phyloP scores from a whole-genome alignment of 2,888 invertebrate species.

The Synanthedon vespiformis region DNA sequence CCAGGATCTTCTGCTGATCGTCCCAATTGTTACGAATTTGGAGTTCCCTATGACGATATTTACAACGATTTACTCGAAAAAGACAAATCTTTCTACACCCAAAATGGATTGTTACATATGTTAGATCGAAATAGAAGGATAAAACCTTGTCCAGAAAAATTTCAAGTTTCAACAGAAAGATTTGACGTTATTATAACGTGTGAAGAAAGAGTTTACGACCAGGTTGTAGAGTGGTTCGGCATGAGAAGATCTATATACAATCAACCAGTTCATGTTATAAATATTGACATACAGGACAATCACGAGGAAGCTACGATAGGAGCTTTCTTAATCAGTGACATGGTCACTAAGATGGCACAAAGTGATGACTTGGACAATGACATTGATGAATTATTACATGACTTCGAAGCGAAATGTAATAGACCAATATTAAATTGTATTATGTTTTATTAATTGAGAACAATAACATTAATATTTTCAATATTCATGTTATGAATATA shows the following conservation, averaged over 20 bases:
- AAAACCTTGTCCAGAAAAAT: slow-evolving; percentile 93
- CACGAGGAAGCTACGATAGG: slow-evolving; percentile 99
- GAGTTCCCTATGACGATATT: slow-evolving; percentile 94
- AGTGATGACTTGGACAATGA: slow-evolving; percentile 96
- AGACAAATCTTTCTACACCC: slow-evolving; percentile 94
- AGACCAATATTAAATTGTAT: slow-evolving; percentile 93
- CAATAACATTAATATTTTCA: not conserved
- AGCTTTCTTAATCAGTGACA: slow-evolving; percentile 96
- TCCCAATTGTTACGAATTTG: slow-evolving; percentile 98
- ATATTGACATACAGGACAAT: slow-evolving; percentile 99
- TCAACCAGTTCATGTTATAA: slow-evolving; percentile 95
- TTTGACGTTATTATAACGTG: slow-evolving; percentile 98
- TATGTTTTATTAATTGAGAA: slow-evolving; percentile 81
- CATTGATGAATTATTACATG: slow-evolving; percentile 94
- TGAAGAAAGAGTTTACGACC: slow-evolving; percentile 98
- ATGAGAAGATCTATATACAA: slow-evolving; percentile 81
- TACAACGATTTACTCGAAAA: slow-evolving; percentile 91
- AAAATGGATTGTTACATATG: slow-evolving; percentile 98
- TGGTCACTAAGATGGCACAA: slow-evolving; percentile 90
- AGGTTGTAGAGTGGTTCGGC: slow-evolving; percentile 95
- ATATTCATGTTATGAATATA: no score
- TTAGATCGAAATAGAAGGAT: slow-evolving; percentile 96
- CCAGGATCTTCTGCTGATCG: slow-evolving; percentile 94
- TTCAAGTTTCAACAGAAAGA: slow-evolving; percentile 88
- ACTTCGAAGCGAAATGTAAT: slow-evolving; percentile 90